phyloP scores from a whole-genome alignment of 2,888 invertebrate genomes.

The Spodoptera exigua region DNA sequence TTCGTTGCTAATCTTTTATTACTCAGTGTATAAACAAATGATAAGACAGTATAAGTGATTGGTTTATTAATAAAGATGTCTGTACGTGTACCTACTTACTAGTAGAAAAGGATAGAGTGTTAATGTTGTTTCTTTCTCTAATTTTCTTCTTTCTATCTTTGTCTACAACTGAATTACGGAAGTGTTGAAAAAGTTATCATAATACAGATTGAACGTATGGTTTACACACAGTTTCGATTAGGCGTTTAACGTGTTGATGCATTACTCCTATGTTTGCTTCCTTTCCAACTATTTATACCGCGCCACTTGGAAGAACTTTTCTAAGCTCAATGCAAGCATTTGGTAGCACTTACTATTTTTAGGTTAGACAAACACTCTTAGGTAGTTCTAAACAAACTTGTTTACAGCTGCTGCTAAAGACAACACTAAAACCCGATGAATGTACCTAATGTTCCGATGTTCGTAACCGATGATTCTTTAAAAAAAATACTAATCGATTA shows the following conservation, averaged over 20 bases:
- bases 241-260: slow-evolving; percentile 33
- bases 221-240: slow-evolving; percentile 30
- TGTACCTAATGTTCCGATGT: slow-evolving; percentile 45
- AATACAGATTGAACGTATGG: slow-evolving; percentile 40
- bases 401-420: slow-evolving; percentile 57
- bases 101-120: too few species aligned
- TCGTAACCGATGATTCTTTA: slow-evolving; percentile 35
- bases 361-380: slow-evolving; percentile 61
- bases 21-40: too few species aligned
- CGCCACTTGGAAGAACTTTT: slow-evolving; percentile 45
- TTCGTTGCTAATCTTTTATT: too few species aligned
- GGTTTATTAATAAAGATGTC: too few species aligned
- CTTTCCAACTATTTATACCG: slow-evolving; percentile 43
- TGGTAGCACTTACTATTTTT: slow-evolving; percentile 58
- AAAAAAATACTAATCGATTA: slow-evolving; percentile 52
- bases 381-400: slow-evolving; percentile 45
- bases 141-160: too few species aligned
- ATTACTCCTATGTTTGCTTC: slow-evolving; percentile 35
- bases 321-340: slow-evolving; percentile 42
- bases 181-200: slow-evolving; percentile 17
- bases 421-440: slow-evolving; percentile 40
- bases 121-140: too few species aligned
- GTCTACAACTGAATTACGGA: slow-evolving; percentile 23
- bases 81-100: too few species aligned
- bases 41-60: too few species aligned